Evolutionary conservation across 1,140 invertebrate genomes (phyloP), one percentile per base, ranked within the genome.

Genomic region (Heliconius hewitsoni): DNA sequence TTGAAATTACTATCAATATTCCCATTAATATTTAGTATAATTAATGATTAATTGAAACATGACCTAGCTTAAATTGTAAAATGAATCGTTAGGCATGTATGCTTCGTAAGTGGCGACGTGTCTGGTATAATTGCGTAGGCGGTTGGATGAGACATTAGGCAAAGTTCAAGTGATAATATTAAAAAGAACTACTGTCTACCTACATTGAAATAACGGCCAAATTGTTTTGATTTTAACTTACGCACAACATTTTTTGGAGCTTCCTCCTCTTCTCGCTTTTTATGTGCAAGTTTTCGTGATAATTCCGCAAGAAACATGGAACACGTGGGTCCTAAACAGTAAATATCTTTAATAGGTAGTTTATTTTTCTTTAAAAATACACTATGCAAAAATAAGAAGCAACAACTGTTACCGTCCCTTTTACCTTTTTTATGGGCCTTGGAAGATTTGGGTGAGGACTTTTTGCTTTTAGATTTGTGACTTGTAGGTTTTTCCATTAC

Each of bases 291-390:
- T 82, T 89, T 93, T 83, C 86, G 86, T 23, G 89, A 86, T 37
- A 94, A 75, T 80, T 93, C 91, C 27, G 89, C 85, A n/a, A 94
- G 79, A 80, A 92, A 94, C 89, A 89, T 92, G 8, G 91, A 92
- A 84, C 92, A 94, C 16, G 89, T 88, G 39, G 89, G 89, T 34
- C 92, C 92, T 94, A 52, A 34, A 80, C 76, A 52, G 18, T 37
- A 37, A 37, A 71, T 18, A 5, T 18, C 27, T 71, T 71, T 37
- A 34, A 30, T 71, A 13, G 30, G 18, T 30, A 37, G 16, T 46
- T 78, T 57, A 82, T 34, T 52, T 70, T 23, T 30, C 77, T 46
- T 46, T 46, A 46, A 46, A 46, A 46, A 46, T 16, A 16, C 4
- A 46, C 16, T 46, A 46, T 46, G 42, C 16, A 46, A 16, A 46